These are phyloP conservation scores for Plebejus anna DNA, from an alignment of 2,888 invertebrate genomes.

Conservation along the genomic window DNA sequence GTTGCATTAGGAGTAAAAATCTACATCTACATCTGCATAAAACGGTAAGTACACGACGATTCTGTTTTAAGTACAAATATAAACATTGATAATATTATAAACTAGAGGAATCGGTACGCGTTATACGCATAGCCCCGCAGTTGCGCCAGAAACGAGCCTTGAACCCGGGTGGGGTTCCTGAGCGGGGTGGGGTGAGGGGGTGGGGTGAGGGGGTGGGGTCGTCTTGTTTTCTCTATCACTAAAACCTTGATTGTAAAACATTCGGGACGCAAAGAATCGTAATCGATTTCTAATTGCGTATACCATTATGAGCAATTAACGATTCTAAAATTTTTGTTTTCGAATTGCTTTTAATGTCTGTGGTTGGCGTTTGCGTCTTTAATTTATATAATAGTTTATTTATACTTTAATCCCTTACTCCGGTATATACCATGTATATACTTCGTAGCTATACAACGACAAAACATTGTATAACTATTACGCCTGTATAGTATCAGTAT, in stretches of 20 bases:
- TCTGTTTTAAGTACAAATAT: too few relatives aligned
- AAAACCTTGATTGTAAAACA: conserved; percentile 20
- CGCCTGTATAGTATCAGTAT: too few relatives aligned
- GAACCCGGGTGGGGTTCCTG: conserved; percentile 44
- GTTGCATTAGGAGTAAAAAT: too few relatives aligned
- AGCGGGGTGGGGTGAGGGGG: conserved; percentile 37
- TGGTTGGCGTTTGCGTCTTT: not conserved
- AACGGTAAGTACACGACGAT: not conserved
- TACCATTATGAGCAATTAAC: not conserved
- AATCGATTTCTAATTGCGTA: conserved; percentile 24
- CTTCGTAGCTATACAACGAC: too few relatives aligned
- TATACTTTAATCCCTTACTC: too few relatives aligned
- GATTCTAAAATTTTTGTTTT: not conserved
- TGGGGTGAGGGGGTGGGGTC: conserved; percentile 41
- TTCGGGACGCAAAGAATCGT: conserved; percentile 9
- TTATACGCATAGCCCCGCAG: conserved; percentile 72
- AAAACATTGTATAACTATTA: too few relatives aligned
- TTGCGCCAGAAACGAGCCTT: conserved; percentile 57
- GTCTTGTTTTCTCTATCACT: conserved; percentile 38
- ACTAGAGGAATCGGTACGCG: conserved; percentile 39
- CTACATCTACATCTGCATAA: too few relatives aligned
- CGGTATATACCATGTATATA: too few relatives aligned
- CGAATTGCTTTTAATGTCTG: not conserved
- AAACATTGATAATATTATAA: not conserved
- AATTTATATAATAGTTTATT: not conserved